Conservation (phyloP, 1,140 invertebrate genomes). For the Drosophila bifasciata region DNA sequence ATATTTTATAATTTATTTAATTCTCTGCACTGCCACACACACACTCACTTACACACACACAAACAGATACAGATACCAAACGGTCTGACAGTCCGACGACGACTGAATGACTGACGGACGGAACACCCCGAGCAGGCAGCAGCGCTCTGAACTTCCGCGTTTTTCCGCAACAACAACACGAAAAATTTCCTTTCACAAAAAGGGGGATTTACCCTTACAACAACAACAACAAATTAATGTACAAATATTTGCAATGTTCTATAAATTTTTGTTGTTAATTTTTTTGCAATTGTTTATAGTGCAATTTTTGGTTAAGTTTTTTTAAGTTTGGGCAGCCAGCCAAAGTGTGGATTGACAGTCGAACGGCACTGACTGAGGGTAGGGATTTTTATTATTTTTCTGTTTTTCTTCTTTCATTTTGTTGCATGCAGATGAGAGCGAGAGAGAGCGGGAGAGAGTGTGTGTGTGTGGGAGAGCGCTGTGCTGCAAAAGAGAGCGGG, state of each 20-base stretch:
- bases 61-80: conserved; percentile 27
- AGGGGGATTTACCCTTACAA: too few relatives aligned
- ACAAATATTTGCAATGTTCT: not conserved
- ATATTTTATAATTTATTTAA: conserved; percentile 22
- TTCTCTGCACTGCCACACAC: conserved; percentile 24
- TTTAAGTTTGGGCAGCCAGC: conserved; percentile 73
- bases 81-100: conserved; percentile 43
- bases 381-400: conserved; percentile 72
- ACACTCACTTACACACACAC: conserved; percentile 10
- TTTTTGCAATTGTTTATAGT: conserved; percentile 13
- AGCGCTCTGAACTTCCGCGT: conserved; percentile 49
- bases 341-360: conserved; percentile 84
- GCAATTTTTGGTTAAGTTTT: conserved; percentile 36
- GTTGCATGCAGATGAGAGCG: conserved; percentile 61
- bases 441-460: conserved; percentile 31
- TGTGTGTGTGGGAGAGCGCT: conserved; percentile 14
- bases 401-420: conserved; percentile 36
- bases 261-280: not conserved
- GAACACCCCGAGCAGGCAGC: too few relatives aligned
- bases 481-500: conserved; percentile 8
- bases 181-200: not conserved
- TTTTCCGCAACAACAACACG: conserved; percentile 41
- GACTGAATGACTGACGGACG: conserved; percentile 43
- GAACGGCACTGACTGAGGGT: conserved; percentile 74
- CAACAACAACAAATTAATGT: too few relatives aligned